phyloP scores from a whole-genome alignment of 2,888 invertebrate genomes.

The Nycteola revayana region DNA sequence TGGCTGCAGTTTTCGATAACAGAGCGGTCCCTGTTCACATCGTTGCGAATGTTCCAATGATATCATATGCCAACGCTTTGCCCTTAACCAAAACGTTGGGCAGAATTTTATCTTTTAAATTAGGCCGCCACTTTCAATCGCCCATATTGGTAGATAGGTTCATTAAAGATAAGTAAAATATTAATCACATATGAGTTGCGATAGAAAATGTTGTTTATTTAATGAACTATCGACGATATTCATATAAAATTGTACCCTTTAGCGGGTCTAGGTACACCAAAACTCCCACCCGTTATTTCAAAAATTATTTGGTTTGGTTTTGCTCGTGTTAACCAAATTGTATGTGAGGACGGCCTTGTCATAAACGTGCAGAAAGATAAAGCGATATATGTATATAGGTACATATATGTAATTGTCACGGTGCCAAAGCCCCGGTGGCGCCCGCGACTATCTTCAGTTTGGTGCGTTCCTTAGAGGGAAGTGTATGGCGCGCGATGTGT shows the following conservation, averaged over 20 bases:
- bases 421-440: constrained; percentile 70
- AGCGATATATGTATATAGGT: constrained; percentile 44
- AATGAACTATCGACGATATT: background rate
- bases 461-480: constrained; percentile 75
- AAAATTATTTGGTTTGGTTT: too few species aligned
- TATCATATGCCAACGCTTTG: constrained; percentile 19
- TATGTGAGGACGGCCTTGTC: constrained; percentile 48
- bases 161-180: too few species aligned
- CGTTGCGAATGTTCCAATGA: constrained; percentile 27
- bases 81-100: background rate
- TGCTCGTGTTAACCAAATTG: too few species aligned
- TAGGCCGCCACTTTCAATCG: too few species aligned
- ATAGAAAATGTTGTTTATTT: too few species aligned
- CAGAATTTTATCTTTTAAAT: too few species aligned
- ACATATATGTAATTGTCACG: constrained; percentile 61
- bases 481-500: constrained; percentile 80
- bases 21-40: constrained; percentile 36
- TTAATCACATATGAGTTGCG: too few species aligned
- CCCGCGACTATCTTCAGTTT: constrained; percentile 75
- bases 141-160: too few species aligned
- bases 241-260: too few species aligned
- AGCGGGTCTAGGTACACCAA: too few species aligned
- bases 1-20: constrained; percentile 58
- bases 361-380: constrained; percentile 66
- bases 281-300: too few species aligned